Evolutionary conservation across 1,140 invertebrate species (phyloP).

Genomic region (Drosophila cardini): DNA sequence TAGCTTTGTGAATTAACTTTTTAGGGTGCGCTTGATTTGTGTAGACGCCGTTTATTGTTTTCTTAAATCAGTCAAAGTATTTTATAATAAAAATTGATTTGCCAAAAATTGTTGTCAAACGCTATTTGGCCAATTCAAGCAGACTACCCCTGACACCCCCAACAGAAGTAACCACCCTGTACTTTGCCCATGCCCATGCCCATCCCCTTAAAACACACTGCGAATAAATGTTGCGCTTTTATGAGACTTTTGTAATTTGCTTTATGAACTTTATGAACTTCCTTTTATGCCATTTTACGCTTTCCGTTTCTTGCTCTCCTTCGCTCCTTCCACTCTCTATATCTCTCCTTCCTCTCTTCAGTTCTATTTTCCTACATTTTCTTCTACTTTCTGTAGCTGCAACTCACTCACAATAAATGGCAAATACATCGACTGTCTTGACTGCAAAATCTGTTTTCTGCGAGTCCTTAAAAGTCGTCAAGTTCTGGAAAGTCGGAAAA

Average conservation of each 20-base stretch:
- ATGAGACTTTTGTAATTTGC: slow-evolving; percentile 71
- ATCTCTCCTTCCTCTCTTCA: slow-evolving; percentile 3
- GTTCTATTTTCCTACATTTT: slow-evolving; percentile 14
- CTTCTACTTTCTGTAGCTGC: slow-evolving; percentile 30
- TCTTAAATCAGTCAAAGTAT: slow-evolving; percentile 81
- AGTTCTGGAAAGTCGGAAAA: background rate
- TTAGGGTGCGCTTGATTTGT: slow-evolving; percentile 70
- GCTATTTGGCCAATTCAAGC: background rate
- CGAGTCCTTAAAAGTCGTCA: slow-evolving; percentile 4
- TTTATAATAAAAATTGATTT: slow-evolving; percentile 80
- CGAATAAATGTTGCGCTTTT: slow-evolving; percentile 57
- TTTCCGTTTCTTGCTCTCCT: slow-evolving; percentile 4
- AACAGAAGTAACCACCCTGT: background rate
- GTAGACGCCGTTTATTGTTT: slow-evolving; percentile 75
- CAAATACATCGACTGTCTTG: background rate
- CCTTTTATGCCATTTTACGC: slow-evolving; percentile 37
- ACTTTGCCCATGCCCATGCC: background rate
- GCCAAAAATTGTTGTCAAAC: slow-evolving; percentile 59
- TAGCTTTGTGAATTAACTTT: slow-evolving; percentile 81
- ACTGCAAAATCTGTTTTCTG: slow-evolving; percentile 1
- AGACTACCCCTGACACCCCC: background rate
- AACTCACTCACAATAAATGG: slow-evolving; percentile 24
- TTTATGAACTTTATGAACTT: slow-evolving; percentile 76
- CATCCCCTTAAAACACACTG: background rate
- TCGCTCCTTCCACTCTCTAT: background rate